phyloP scores from a whole-genome alignment of 2,113 vertebrate genomes.

The Oryctolagus cuniculus region mOryCun1.1 NC_091439.1:64729001-64729500 shows the following conservation, averaged over 20 bases:
- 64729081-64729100: neutral
- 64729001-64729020: neutral
- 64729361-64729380: neutral
- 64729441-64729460: neutral
- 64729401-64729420: neutral
- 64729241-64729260: no score
- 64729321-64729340: neutral
- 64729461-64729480: neutral
- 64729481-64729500: neutral
- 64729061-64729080: neutral
- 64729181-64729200: neutral
- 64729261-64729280: no score
- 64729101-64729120: conserved; percentile 28
- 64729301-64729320: neutral
- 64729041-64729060: neutral
- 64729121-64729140: neutral
- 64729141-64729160: neutral
- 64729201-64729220: neutral
- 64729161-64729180: neutral
- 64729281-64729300: neutral
- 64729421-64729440: neutral
- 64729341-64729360: neutral
- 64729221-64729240: neutral
- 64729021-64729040: neutral
- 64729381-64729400: neutral